Percentiles rank a stretch among this genome's conserved stretches.
Conservation (phyloP, 1,140 invertebrate genomes). For the Lineus longissimus region DNA sequence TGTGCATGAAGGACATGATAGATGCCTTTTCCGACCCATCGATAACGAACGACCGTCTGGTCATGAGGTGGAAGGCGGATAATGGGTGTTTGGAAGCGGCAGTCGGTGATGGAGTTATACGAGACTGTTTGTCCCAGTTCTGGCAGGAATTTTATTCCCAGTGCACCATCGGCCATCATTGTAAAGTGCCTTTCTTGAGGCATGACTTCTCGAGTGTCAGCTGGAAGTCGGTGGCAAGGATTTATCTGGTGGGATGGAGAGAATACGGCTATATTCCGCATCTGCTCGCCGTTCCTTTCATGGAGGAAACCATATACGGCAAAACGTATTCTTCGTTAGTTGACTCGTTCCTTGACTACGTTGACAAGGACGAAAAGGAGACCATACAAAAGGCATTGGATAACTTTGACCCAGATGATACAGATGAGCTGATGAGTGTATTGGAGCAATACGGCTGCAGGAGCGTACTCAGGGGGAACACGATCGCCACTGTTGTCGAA, state of each 20-base stretch:
- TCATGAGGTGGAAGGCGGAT: background rate
- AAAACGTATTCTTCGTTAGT: background rate
- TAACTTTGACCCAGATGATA: no score
- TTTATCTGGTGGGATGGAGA: background rate
- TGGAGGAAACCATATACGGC: background rate
- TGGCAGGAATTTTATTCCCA: slow-evolving; percentile 7
- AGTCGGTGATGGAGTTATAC: background rate
- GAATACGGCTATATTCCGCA: background rate
- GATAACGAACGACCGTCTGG: background rate
- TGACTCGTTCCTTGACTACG: background rate
- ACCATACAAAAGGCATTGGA: background rate
- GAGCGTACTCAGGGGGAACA: background rate
- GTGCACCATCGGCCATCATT: background rate
- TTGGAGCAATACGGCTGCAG: background rate
- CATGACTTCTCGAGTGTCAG: background rate
- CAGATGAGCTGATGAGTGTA: background rate
- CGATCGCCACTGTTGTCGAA: background rate
- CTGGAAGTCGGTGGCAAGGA: slow-evolving; percentile 1
- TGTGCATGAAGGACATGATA: background rate
- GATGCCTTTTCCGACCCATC: background rate
- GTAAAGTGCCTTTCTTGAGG: background rate
- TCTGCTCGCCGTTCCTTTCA: background rate
- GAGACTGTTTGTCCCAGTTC: slow-evolving; percentile 4
- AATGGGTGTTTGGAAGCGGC: background rate
- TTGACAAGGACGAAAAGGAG: background rate